A percentile compares a stretch with the other conserved stretches of the same genome.
phyloP scores from a whole-genome alignment of 2,888 invertebrate species.

The Thalpophila matura region DNA sequence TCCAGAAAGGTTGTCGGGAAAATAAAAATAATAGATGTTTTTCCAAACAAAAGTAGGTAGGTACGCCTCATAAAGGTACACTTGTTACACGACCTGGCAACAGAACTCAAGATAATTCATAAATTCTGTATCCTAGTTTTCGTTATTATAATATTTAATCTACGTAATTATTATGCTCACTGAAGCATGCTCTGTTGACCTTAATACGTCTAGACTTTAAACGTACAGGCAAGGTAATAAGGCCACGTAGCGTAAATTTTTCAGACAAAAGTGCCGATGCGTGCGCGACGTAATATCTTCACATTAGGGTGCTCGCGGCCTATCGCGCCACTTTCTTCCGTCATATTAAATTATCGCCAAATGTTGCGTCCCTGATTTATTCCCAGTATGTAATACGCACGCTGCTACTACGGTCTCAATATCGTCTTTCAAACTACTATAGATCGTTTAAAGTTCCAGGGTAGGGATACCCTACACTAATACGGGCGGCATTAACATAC shows the following conservation, averaged over 20 bases:
- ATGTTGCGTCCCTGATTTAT: slow-evolving; percentile 80
- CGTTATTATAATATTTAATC: slow-evolving; percentile 13
- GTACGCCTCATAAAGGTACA: not conserved
- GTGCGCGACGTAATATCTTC: slow-evolving; percentile 59
- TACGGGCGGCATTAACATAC: slow-evolving; percentile 33
- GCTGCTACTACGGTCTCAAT: slow-evolving; percentile 45
- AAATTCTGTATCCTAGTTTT: slow-evolving; percentile 6
- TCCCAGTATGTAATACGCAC: slow-evolving; percentile 57
- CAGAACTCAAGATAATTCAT: not conserved
- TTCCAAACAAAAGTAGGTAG: not conserved
- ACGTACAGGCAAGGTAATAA: slow-evolving; percentile 40
- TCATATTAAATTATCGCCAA: slow-evolving; percentile 85
- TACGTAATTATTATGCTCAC: slow-evolving; percentile 30
- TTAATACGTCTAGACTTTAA: slow-evolving; percentile 53
- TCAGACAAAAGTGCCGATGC: slow-evolving; percentile 59
- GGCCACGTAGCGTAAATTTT: slow-evolving; percentile 47
- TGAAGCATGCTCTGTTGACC: slow-evolving; percentile 23
- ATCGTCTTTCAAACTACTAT: slow-evolving; percentile 47
- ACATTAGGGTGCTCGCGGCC: slow-evolving; percentile 65
- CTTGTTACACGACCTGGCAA: not conserved
- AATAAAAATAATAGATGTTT: not conserved
- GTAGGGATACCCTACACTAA: slow-evolving; percentile 26
- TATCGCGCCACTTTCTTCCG: slow-evolving; percentile 74
- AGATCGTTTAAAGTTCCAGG: slow-evolving; percentile 45
- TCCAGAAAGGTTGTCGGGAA: not conserved